A percentile compares a stretch with the other conserved stretches of the same genome.
phyloP scores from a whole-genome alignment of 2,113 vertebrate genomes.

The Larimichthys polyactis region DNA sequence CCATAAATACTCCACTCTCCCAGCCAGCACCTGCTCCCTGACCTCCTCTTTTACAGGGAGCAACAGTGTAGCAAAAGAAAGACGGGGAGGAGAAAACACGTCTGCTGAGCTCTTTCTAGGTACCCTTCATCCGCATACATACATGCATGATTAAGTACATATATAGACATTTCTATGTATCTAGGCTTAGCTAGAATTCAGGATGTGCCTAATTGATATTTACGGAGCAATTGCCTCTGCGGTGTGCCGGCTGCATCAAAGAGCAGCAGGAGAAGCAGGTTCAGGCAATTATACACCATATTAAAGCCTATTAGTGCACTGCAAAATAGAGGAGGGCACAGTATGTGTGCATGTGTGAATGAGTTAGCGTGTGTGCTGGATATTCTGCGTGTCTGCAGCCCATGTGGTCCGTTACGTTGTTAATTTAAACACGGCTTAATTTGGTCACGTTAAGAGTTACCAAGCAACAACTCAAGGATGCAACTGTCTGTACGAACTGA shows the following conservation, averaged over 20 bases:
- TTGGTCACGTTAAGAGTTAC: constrained; percentile 1
- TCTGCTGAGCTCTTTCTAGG: constrained; percentile 5
- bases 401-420: constrained; percentile 39
- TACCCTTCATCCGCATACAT: not conserved
- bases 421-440: not conserved
- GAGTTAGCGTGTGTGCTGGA: not conserved
- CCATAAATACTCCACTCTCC: constrained; percentile 55
- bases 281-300: constrained; percentile 64
- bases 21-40: constrained; percentile 60
- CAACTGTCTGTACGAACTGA: not conserved
- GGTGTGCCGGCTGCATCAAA: constrained; percentile 43
- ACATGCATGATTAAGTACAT: not conserved
- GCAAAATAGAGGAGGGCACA: constrained; percentile 16
- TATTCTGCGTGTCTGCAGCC: constrained; percentile 11
- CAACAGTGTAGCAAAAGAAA: constrained; percentile 15
- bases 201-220: constrained; percentile 58
- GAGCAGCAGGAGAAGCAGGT: constrained; percentile 45
- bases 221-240: constrained; percentile 39
- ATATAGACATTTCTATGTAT: not conserved
- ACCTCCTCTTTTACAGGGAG: constrained; percentile 49
- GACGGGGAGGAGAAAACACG: not conserved
- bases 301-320: constrained; percentile 52
- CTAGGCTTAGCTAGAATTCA: constrained; percentile 25
- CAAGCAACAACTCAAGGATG: not conserved
- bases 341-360: constrained; percentile 12